Evolutionary conservation across 23 tunicate genomes (phyloP).

Genomic region (Corella eumyota): DNA sequence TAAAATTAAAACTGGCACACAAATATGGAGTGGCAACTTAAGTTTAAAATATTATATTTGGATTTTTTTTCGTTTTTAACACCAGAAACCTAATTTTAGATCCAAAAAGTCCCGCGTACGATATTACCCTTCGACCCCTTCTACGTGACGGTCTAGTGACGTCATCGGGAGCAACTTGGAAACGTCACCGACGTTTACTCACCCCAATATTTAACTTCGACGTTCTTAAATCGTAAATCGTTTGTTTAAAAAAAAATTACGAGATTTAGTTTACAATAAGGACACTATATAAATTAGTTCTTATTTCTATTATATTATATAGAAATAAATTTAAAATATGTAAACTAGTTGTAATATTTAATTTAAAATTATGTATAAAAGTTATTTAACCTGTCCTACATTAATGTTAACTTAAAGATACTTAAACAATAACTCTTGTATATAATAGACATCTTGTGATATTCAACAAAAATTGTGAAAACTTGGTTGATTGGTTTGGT

Average conservation of each 20-base stretch:
- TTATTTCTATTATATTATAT: too few species aligned
- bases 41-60: background rate
- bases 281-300: too few species aligned
- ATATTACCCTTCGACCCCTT: background rate
- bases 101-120: background rate
- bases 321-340: too few species aligned
- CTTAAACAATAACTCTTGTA: too few species aligned
- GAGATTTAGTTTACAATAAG: too few species aligned
- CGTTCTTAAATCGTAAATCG: background rate
- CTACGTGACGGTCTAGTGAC: slow-evolving; percentile 1
- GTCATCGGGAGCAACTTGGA: background rate
- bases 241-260: background rate
- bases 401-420: too few species aligned
- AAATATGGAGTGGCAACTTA: background rate
- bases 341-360: too few species aligned
- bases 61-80: background rate
- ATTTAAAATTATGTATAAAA: too few species aligned
- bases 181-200: background rate
- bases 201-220: background rate
- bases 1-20: background rate
- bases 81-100: background rate
- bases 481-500: background rate
- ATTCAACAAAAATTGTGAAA: background rate
- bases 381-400: too few species aligned
- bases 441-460: background rate